Evolutionary conservation across 2,797 vertebrate species (phyloP), one percentile per base, ranked within the genome.

Genomic region (Pantherophis vulpinus): DNA sequence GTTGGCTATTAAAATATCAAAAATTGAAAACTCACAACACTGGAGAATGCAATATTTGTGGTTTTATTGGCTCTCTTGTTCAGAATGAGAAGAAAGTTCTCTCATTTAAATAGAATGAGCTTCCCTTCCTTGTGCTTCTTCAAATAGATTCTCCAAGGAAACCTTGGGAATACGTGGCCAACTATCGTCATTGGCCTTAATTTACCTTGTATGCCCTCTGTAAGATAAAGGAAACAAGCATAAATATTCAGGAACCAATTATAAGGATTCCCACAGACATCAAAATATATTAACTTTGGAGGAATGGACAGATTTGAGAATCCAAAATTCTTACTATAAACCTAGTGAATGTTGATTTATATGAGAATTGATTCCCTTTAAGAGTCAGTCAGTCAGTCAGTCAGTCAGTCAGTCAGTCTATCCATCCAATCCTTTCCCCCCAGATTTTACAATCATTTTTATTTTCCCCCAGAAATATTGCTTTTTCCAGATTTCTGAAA

Each of bases 41-140:
- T 91, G 56, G 59, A 91, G 90, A 70, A 66, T 87, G n/a, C 29
- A 87, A 25, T 54, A 92, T 74, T 56, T 91, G 90, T 58, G 66
- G 13, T 91, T 25, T 55, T 29, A 25, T 27, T 87, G 54, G 51
- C 12, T 74, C 14, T 4, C 4, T 6, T 61, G 32, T 60, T 51
- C 51, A 63, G 25, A 86, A 29, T 18, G 51, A 91, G 42, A 29
- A 29, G 23, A 18, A 87, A 88, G 25, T 66, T 6, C 1, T 4
- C 14, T 29, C 20, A 16, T 63, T 87, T 37, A 92, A 92, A 58
- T 54, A 92, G 6, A 23, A 27, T 47, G 16, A 63, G 23, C 3
- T 60, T 54, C 23, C 7, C 3, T 58, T 58, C 47, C 12, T 91
- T 91, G 54, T 79, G 23, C 56, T 42, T 6, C 70, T 91, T 55